These are phyloP conservation scores for Campylorhamphus procurvoides DNA, from an alignment of 2,113 vertebrate species.

Conservation along the genomic window DNA sequence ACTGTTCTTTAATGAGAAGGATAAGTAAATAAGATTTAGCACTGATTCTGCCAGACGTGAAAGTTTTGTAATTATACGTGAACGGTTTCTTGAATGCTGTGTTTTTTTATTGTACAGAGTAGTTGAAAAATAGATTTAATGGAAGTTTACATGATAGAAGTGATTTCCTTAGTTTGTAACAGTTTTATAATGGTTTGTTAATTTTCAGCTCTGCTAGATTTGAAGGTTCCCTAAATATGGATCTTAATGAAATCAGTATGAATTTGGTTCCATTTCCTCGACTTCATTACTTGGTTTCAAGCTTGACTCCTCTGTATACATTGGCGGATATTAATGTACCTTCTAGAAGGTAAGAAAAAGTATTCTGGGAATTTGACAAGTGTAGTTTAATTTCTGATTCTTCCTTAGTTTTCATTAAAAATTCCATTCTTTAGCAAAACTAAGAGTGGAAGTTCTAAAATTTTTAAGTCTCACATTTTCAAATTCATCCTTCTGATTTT, in stretches of 20 bases:
- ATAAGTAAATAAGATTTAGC: background rate
- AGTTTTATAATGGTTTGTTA: background rate
- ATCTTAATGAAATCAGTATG: conserved; percentile 96
- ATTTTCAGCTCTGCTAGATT: conserved; percentile 90
- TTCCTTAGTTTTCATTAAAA: background rate
- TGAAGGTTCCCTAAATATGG: conserved; percentile 96
- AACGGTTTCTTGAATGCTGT: background rate
- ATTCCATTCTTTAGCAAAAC: background rate
- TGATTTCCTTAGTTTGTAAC: background rate
- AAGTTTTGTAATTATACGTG: background rate
- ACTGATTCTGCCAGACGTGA: background rate
- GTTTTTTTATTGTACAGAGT: background rate
- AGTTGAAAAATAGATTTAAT: background rate
- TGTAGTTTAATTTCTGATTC: background rate
- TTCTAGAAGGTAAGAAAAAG: conserved; percentile 82
- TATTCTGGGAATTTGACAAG: background rate
- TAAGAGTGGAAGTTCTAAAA: background rate
- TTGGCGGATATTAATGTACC: conserved; percentile 87
- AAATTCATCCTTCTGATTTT: background rate
- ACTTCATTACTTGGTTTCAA: conserved; percentile 94
- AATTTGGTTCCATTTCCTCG: conserved; percentile 96
- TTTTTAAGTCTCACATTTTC: background rate
- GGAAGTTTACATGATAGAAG: background rate
- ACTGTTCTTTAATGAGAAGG: background rate
- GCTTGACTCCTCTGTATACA: conserved; percentile 91